phyloP scores from a whole-genome alignment of 2,797 vertebrate genomes.

The Silurus lanzhouensis region DNA sequence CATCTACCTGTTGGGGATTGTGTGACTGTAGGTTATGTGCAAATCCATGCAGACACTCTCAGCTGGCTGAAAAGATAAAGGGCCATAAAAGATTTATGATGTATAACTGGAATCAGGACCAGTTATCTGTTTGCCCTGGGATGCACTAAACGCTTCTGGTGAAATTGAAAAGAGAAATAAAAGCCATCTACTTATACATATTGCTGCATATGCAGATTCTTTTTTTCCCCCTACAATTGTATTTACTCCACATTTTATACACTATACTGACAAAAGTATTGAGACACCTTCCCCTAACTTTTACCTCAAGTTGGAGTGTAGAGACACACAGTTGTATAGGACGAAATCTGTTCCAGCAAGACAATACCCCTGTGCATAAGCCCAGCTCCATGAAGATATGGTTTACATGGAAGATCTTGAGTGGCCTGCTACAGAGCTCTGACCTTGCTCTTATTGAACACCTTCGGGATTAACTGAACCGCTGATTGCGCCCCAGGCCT shows the following conservation, averaged over 20 bases:
- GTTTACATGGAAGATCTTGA: no score
- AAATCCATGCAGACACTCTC: constrained; percentile 70
- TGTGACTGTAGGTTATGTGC: constrained; percentile 65
- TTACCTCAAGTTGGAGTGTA: no score
- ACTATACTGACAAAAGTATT: not conserved
- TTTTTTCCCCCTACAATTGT: no score
- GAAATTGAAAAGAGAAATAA: not conserved
- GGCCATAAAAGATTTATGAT: not conserved
- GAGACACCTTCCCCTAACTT: no score
- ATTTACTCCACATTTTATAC: not conserved
- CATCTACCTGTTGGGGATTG: constrained; percentile 75
- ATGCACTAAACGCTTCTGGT: not conserved
- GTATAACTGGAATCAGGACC: not conserved
- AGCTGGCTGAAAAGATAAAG: constrained; percentile 62
- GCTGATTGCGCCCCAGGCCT: no score
- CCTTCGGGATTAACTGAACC: no score
- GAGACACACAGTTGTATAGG: no score
- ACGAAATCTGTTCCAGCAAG: no score
- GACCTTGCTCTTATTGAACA: no score
- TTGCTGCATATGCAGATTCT: not conserved
- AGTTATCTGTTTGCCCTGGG: not conserved
- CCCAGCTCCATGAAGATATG: no score
- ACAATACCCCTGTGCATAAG: no score
- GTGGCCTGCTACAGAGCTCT: no score
- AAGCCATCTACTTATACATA: not conserved